Base-by-base conservation (phyloP, 2,113 vertebrate species). In the Cervus canadensis region DNA sequence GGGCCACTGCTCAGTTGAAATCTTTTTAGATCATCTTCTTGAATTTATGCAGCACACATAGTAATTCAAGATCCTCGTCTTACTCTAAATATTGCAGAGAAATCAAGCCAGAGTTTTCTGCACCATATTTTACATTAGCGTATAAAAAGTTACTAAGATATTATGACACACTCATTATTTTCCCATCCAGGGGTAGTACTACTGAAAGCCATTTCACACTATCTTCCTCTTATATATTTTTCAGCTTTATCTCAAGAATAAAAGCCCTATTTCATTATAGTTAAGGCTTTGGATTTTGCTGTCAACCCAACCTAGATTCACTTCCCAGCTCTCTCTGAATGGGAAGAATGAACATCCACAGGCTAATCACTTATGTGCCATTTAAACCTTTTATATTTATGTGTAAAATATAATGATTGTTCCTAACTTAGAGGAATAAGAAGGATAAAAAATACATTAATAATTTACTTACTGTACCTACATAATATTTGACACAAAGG, bases 1-100 rank as follows among this genome's bases (percentile, higher is more conserved):
- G 17, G 96, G 43, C 54, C 48, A 92, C 54, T 97, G 83, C 92
- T 96, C 94, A n/a, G 8, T 45, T 96, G 40, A 82, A 94, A 98
- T 95, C 67, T n/a, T 98, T 98, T 86, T 50, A 97, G 25, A 94
- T 62, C 62, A 45, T 83, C 52, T 78, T 57, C 33, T 92, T 16
- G 15, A 88, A 94, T 97, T 92, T 91, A 87, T 95, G 74, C 13
- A 95, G 56, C 60, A 86, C 30, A 43, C 33, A 19, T 7, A 81
- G 23, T 40, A 93, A 97, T 92, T 87, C 50, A 67, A 89, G 26
- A 92, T 88, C 33, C 21, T 74, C 48, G 25, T 89, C 82, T 87
- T 60, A 59, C 9, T 56, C 93, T 92, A 76, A 67, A 43, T 64
- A 54, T 19, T 48, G 17, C 45, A 1, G 28, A 60, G 56, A 96